Evolutionary conservation across 2,797 vertebrate genomes (phyloP).

Genomic region (Muraenolepis orangiensis): DNA sequence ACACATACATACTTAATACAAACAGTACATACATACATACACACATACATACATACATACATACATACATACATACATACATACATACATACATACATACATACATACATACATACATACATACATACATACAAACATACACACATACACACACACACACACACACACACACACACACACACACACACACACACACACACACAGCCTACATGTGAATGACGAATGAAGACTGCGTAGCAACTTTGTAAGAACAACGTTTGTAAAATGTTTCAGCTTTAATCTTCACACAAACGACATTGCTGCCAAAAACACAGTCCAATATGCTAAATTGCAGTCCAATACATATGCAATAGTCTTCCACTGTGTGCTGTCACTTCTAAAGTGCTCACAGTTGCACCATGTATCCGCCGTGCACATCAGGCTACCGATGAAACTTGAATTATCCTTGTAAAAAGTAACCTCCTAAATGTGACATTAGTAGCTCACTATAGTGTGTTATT

Average conservation of each 20-base stretch:
- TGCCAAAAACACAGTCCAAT: background rate
- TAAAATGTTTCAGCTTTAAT: background rate
- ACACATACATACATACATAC: too few species aligned
- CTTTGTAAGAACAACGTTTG: too few species aligned
- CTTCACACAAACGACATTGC: background rate
- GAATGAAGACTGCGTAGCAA: too few species aligned
- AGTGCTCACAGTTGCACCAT: background rate
- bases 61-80: too few species aligned
- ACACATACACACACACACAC: too few species aligned
- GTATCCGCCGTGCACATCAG: background rate
- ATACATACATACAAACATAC: background rate
- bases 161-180: background rate
- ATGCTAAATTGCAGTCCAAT: background rate
- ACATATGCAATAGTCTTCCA: background rate
- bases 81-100: background rate
- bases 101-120: background rate
- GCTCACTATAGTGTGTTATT: background rate
- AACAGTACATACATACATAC: background rate
- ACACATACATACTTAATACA: background rate
- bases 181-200: too few species aligned
- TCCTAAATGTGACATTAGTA: background rate
- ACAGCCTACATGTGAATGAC: too few species aligned
- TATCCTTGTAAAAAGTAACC: background rate
- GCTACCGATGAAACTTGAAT: conserved; percentile 3
- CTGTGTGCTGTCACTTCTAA: background rate